Percentiles rank a stretch among this genome's conserved stretches.
These are phyloP conservation scores for Pollenia amentaria DNA, from an alignment of 2,888 invertebrate species.

Conservation along the genomic window DNA sequence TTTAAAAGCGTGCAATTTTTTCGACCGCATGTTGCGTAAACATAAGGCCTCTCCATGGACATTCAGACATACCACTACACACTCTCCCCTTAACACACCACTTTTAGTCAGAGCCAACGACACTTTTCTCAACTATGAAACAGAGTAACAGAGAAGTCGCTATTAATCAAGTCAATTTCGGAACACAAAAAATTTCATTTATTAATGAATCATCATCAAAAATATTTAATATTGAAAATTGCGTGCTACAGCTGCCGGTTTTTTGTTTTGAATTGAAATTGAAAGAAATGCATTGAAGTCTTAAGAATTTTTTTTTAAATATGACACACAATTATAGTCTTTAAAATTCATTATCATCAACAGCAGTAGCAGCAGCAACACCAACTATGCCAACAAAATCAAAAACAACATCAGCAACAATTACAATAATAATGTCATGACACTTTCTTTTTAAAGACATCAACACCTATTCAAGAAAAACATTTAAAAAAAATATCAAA, in stretches of 20 bases:
- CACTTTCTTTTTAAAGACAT: conserved; percentile 71
- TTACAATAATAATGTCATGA: conserved; percentile 55
- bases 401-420: conserved; percentile 44
- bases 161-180: too few relatives aligned
- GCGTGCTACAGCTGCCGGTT: conserved; percentile 70
- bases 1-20: conserved; percentile 24
- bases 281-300: conserved; percentile 35
- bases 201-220: conserved; percentile 64
- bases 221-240: conserved; percentile 57
- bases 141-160: not conserved
- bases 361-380: not conserved
- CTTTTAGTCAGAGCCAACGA: conserved; percentile 11
- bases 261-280: conserved; percentile 9
- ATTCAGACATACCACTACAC: conserved; percentile 13
- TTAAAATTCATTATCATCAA: conserved; percentile 67
- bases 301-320: conserved; percentile 52
- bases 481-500: not conserved
- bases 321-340: conserved; percentile 70
- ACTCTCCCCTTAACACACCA: not conserved
- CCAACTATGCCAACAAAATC: conserved; percentile 12
- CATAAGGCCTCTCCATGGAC: conserved; percentile 39
- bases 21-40: conserved; percentile 69
- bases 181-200: conserved; percentile 50
- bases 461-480: conserved; percentile 65
- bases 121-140: conserved; percentile 2